These are phyloP conservation scores for Petromus typicus DNA, from an alignment of 2,113 vertebrate genomes.

Conservation along the genomic window DNA sequence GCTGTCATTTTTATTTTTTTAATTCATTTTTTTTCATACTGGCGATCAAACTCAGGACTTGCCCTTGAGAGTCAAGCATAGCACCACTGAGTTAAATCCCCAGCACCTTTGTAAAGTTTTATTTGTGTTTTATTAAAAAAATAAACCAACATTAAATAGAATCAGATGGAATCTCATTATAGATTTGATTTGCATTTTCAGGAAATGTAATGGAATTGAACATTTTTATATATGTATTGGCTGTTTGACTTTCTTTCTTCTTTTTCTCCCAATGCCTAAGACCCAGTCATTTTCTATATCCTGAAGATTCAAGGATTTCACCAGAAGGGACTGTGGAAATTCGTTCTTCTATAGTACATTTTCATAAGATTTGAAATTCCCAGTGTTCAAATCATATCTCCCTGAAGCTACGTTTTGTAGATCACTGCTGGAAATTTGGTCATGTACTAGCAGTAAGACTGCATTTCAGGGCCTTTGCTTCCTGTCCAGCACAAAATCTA, in stretches of 20 bases:
- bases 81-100: too few species aligned
- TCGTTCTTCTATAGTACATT: not conserved
- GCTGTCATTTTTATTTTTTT: not conserved
- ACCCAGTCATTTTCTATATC: not conserved
- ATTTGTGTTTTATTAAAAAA: too few species aligned
- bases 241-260: not conserved
- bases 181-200: not conserved
- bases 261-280: not conserved
- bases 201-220: not conserved
- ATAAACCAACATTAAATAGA: not conserved
- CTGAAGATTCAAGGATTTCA: not conserved
- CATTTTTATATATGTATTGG: not conserved
- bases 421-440: not conserved
- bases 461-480: not conserved
- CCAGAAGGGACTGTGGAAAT: not conserved
- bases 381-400: not conserved
- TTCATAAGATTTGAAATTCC: not conserved
- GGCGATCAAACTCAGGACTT: too few species aligned
- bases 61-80: too few species aligned
- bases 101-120: too few species aligned
- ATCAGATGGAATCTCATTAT: not conserved
- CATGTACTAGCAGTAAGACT: not conserved
- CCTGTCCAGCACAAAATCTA: not conserved
- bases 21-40: too few species aligned
- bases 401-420: not conserved